These are phyloP conservation scores for Podarcis cretensis DNA, from an alignment of 2,113 vertebrate genomes.

Conservation along the genomic window DNA sequence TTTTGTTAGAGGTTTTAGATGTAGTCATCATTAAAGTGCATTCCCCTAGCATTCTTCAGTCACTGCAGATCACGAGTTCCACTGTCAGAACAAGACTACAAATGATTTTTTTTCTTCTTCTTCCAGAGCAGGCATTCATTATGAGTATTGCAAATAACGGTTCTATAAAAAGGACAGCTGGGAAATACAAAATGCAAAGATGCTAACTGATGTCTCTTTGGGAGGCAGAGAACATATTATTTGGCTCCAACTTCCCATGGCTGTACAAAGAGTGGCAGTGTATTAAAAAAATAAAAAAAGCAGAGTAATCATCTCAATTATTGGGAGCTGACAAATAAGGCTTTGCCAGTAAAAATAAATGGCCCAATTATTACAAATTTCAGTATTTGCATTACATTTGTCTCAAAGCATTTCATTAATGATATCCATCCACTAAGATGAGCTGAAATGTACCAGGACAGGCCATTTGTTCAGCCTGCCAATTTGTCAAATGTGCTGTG, in stretches of 20 bases:
- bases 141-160: conserved; percentile 50
- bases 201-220: conserved; percentile 53
- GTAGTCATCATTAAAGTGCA: conserved; percentile 88
- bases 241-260: conserved; percentile 58
- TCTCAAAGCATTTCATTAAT: conserved; percentile 62
- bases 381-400: conserved; percentile 65
- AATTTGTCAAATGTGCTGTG: conserved; percentile 54
- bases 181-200: conserved; percentile 63
- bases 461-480: conserved; percentile 55
- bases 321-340: conserved; percentile 39
- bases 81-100: conserved; percentile 54
- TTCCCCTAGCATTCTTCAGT: conserved; percentile 62
- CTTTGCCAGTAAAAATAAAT: conserved; percentile 42
- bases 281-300: conserved; percentile 26
- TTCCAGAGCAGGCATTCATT: conserved; percentile 41
- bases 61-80: conserved; percentile 59
- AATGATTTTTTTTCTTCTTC: conserved; percentile 24
- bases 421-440: conserved; percentile 49
- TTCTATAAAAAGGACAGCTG: conserved; percentile 61
- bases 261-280: conserved; percentile 54
- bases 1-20: conserved; percentile 85
- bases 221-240: conserved; percentile 33
- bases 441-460: conserved; percentile 54
- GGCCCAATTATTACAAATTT: conserved; percentile 60
- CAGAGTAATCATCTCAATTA: conserved; percentile 58